These are phyloP conservation scores for Paedocypris sp. DNA, from an alignment of 2,113 vertebrate species.

Conservation along the genomic window DNA sequence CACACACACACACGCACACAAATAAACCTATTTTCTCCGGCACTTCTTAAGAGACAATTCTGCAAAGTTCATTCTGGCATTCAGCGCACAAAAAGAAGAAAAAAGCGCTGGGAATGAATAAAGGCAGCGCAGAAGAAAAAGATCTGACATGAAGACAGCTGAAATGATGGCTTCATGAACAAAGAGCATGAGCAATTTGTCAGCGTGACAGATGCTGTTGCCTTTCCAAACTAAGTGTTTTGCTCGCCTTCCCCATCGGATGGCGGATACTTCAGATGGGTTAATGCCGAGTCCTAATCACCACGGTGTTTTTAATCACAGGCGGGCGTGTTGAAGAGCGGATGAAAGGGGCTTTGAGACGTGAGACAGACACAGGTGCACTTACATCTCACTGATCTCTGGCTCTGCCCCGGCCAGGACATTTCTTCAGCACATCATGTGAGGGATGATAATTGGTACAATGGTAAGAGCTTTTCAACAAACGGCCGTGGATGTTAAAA, in stretches of 20 bases:
- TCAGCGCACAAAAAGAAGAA: background rate
- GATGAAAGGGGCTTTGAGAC: slow-evolving; percentile 21
- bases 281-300: background rate
- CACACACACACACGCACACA: no score
- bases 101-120: background rate
- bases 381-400: background rate
- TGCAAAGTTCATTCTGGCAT: no score
- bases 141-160: background rate
- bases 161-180: background rate
- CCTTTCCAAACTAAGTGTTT: background rate
- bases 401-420: background rate
- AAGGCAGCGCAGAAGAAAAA: background rate
- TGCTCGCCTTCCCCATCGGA: background rate
- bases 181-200: background rate
- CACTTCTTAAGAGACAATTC: no score
- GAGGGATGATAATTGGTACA: slow-evolving; percentile 50
- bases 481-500: slow-evolving; percentile 24
- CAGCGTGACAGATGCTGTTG: background rate
- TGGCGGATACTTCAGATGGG: background rate
- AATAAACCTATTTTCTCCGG: no score
- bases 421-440: slow-evolving; percentile 14
- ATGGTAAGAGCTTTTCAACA: slow-evolving; percentile 39
- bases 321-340: slow-evolving; percentile 18
- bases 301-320: slow-evolving; percentile 13
- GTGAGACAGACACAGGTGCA: slow-evolving; percentile 3